These are phyloP conservation scores for Hiodon alosoides DNA, from an alignment of 2,113 vertebrate genomes.

Conservation along the genomic window DNA sequence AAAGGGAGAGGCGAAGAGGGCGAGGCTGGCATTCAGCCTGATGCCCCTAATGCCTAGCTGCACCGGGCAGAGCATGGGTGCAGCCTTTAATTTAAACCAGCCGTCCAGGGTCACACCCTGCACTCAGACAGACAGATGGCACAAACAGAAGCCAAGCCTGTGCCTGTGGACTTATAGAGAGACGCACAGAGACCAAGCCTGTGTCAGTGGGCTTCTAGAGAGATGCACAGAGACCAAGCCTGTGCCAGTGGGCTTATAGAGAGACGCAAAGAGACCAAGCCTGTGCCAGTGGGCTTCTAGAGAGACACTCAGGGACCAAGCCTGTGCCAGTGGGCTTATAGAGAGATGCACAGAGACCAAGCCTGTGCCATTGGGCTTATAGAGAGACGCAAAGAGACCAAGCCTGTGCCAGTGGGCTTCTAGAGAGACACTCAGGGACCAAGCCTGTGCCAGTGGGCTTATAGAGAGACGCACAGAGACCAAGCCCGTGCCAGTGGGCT, in stretches of 20 bases:
- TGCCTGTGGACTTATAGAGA: neutral
- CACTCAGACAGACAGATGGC: neutral
- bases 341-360: neutral
- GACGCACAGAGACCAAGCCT: neutral
- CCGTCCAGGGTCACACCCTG: neutral
- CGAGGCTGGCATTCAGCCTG: slow-evolving; percentile 9
- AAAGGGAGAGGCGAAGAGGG: slow-evolving; percentile 8
- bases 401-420: too few relatives aligned
- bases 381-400: neutral
- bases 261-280: neutral
- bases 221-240: too few relatives aligned
- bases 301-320: too few relatives aligned
- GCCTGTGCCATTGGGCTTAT: neutral
- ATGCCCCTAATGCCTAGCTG: slow-evolving; percentile 16
- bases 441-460: too few relatives aligned
- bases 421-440: too few relatives aligned
- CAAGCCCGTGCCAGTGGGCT: neutral
- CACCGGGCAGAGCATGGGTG: neutral
- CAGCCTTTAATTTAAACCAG: slow-evolving; percentile 9
- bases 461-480: too few relatives aligned
- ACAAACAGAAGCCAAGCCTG: neutral
- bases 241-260: too few relatives aligned
- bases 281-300: too few relatives aligned
- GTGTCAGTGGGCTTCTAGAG: too few relatives aligned
- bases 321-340: too few relatives aligned